Conservation (phyloP, 2,113 vertebrate species). For the Sinocyclocheilus grahami region DNA sequence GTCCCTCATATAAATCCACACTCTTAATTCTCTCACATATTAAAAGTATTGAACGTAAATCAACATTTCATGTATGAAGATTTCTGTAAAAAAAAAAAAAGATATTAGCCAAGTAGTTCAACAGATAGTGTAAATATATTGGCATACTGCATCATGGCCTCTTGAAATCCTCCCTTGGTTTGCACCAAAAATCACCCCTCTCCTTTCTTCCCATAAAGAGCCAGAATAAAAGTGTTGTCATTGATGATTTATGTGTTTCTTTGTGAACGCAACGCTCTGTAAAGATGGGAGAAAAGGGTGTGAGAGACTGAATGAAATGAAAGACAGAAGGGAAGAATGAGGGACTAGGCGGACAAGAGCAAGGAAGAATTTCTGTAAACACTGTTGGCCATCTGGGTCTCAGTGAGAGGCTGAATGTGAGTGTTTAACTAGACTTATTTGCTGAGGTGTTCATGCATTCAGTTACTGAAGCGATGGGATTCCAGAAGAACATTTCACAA, state of each 20-base stretch:
- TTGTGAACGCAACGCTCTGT: conserved; percentile 33
- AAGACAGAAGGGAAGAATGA: background rate
- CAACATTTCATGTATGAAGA: background rate
- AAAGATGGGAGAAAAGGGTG: background rate
- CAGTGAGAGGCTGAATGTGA: background rate
- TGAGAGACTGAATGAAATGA: background rate
- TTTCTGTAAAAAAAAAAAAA: background rate
- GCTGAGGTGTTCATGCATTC: conserved; percentile 19
- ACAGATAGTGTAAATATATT: background rate
- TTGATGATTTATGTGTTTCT: conserved; percentile 40
- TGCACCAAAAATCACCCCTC: background rate
- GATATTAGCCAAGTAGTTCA: background rate
- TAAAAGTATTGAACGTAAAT: background rate
- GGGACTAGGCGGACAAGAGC: conserved; percentile 14
- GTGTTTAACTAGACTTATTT: conserved; percentile 32
- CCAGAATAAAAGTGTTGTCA: conserved; percentile 18
- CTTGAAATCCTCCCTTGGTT: background rate
- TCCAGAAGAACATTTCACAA: conserved; percentile 40
- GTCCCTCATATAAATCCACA: background rate
- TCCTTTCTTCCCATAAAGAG: background rate
- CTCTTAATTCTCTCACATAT: background rate
- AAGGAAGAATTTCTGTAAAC: conserved; percentile 34
- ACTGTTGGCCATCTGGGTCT: conserved; percentile 22
- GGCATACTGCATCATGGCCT: background rate
- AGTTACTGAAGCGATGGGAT: conserved; percentile 26